These are phyloP conservation scores for Vidua chalybeata DNA, from an alignment of 2,113 vertebrate species.

Conservation along the genomic window DNA sequence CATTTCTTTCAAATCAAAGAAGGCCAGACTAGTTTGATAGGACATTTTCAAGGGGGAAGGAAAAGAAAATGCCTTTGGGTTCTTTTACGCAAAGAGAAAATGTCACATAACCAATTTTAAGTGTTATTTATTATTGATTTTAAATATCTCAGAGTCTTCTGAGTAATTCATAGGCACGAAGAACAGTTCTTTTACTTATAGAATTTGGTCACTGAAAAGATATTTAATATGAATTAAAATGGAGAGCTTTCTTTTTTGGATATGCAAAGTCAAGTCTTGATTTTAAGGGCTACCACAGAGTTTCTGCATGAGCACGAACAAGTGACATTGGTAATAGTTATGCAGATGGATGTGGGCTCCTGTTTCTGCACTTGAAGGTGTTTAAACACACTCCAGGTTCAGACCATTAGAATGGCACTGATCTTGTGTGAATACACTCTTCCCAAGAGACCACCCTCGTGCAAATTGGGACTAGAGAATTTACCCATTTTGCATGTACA, in stretches of 20 bases:
- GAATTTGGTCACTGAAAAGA: background rate
- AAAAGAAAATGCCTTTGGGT: background rate
- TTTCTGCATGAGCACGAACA: background rate
- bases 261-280: background rate
- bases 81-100: background rate
- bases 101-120: background rate
- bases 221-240: background rate
- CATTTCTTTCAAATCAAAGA: slow-evolving; percentile 14
- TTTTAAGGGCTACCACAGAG: background rate
- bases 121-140: background rate
- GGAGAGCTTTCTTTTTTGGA: background rate
- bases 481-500: background rate
- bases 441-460: background rate
- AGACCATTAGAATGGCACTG: background rate
- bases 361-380: background rate
- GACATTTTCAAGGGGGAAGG: background rate
- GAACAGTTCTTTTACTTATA: background rate
- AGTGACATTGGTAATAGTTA: background rate
- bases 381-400: background rate
- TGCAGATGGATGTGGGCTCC: background rate
- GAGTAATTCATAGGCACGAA: background rate
- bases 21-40: background rate
- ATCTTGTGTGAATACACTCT: background rate
- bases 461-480: background rate
- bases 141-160: background rate